phyloP scores from a whole-genome alignment of 1,140 invertebrate species.

The Rhagoletis zephyria region DNA sequence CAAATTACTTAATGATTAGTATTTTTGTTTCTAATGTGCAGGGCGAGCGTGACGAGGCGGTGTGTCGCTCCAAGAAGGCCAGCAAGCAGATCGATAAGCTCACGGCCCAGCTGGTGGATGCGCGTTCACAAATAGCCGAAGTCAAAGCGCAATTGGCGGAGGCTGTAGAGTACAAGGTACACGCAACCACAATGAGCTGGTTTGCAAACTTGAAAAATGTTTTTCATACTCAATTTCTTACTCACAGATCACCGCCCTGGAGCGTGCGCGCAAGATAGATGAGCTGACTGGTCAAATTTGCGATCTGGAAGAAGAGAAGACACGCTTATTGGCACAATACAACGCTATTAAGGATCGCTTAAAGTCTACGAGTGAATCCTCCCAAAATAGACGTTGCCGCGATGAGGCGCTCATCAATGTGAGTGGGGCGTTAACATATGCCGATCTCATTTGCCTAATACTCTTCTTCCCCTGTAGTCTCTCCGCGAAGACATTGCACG shows the following conservation, averaged over 20 bases:
- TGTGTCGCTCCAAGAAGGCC: conserved; percentile 82
- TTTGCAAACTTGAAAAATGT: conserved; percentile 26
- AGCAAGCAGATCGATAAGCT: conserved; percentile 84
- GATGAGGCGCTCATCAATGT: conserved; percentile 81
- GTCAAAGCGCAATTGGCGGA: conserved; percentile 85
- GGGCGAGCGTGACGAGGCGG: conserved; percentile 84
- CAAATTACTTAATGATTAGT: neutral
- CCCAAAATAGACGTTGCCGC: conserved; percentile 69
- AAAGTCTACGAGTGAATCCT: conserved; percentile 69
- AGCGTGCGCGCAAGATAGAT: conserved; percentile 86
- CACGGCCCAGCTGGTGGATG: conserved; percentile 81
- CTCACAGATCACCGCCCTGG: conserved; percentile 83
- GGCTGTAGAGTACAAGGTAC: conserved; percentile 86
- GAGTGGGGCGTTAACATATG: conserved; percentile 61
- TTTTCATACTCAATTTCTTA: neutral
- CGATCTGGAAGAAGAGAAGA: conserved; percentile 71
- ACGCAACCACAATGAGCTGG: neutral
- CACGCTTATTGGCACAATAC: conserved; percentile 65
- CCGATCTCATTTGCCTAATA: neutral
- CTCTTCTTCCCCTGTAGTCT: conserved; percentile 66
- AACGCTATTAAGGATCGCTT: conserved; percentile 67
- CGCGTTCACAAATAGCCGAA: conserved; percentile 81
- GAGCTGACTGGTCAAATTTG: conserved; percentile 78
- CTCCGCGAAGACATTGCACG: conserved; percentile 82
- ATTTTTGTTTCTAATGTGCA: conserved; percentile 69